Conservation (phyloP, 2,888 invertebrate genomes). For the Lysandra bellargus region DNA sequence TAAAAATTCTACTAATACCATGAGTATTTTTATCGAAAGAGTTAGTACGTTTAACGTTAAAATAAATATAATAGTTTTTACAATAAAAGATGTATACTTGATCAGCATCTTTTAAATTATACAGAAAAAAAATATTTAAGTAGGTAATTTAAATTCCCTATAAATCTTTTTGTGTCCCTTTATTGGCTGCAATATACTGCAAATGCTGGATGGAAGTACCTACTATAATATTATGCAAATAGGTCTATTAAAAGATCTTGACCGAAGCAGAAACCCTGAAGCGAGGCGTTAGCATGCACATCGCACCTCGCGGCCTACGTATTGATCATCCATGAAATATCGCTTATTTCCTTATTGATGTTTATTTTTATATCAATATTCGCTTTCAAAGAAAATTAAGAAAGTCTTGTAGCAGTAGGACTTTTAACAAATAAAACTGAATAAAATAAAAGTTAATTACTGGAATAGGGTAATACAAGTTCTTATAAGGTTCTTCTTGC, state of each 20-base stretch:
- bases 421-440: background rate
- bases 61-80: too few relatives aligned
- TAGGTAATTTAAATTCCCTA: too few relatives aligned
- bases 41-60: too few relatives aligned
- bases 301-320: constrained; percentile 8
- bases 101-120: too few relatives aligned
- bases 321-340: constrained; percentile 2
- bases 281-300: constrained; percentile 1
- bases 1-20: too few relatives aligned
- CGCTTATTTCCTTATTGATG: constrained; percentile 23
- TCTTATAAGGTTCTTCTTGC: background rate
- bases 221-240: background rate
- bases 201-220: background rate
- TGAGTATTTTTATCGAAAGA: too few relatives aligned
- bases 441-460: background rate
- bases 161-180: background rate
- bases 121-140: too few relatives aligned
- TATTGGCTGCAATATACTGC: background rate
- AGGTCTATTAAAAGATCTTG: background rate
- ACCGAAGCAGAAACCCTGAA: constrained; percentile 21
- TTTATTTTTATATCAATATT: constrained; percentile 33
- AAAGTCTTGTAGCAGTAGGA: background rate
- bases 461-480: background rate
- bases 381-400: background rate
- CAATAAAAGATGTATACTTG: too few relatives aligned